Conservation (phyloP, 2,113 vertebrate species). For the Nicator chloris region DNA sequence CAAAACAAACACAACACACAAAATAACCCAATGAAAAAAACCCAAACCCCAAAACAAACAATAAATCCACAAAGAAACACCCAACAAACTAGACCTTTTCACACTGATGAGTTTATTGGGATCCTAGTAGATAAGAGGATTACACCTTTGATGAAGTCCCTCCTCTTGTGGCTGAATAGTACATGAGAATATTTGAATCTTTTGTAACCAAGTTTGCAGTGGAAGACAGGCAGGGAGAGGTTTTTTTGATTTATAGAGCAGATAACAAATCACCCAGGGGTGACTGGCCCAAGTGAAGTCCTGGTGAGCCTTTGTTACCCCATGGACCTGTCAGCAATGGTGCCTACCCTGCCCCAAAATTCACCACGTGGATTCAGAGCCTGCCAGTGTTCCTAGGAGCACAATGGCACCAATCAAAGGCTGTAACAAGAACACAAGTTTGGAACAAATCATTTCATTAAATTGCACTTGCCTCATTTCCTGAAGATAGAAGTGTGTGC, state of each 20-base stretch:
- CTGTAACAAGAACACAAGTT: neutral
- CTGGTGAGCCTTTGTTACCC: neutral
- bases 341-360: neutral
- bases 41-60: neutral
- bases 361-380: neutral
- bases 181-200: neutral
- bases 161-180: neutral
- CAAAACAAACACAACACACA: neutral
- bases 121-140: neutral
- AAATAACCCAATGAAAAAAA: neutral
- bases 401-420: neutral
- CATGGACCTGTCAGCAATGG: neutral
- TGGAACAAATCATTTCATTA: neutral
- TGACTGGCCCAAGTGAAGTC: neutral
- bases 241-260: neutral
- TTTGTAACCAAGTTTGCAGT: neutral
- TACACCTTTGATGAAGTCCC: neutral
- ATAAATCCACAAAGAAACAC: neutral
- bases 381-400: neutral
- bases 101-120: neutral
- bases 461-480: neutral
- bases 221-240: neutral
- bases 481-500: neutral
- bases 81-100: rapidly evolving
- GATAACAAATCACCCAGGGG: neutral